Evolutionary conservation across 1,140 invertebrate species (phyloP), one percentile per base, ranked within the genome.

Genomic region (Notospermus geniculatus): DNA sequence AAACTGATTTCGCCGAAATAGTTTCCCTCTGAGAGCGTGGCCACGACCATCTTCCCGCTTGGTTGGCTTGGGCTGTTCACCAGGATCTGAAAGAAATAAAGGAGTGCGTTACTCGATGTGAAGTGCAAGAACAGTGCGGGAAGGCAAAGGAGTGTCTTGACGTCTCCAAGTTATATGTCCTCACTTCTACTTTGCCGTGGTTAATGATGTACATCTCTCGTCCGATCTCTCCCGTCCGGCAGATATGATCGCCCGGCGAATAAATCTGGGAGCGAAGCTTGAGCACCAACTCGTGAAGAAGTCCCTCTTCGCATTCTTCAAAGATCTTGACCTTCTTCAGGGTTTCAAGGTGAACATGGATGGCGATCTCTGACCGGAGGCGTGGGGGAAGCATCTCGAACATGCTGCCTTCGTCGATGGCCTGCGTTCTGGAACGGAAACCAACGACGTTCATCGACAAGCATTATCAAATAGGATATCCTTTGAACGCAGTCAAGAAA

Each of bases 141-240:
- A 9, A 1, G 23, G 9, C n/a, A 9, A 46, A 23, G 43, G n/a
- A 23, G 43, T 46, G n/a, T n/a, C n/a, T n/a, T n/a, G n/a, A n/a
- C n/a, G n/a, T n/a, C n/a, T n/a, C n/a, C n/a, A n/a, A n/a, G n/a
- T n/a, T n/a, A n/a, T n/a, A n/a, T n/a, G n/a, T 85, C 17, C 74
- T 65, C 54, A 97, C 95, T 84, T 97, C 93, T 29, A 97, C 83
- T 71, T 95, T 95, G n/a, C 95, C 95, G 79, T 97, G 93, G 17
- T 94, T 93, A 73, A 97, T 96, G 69, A 97, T 97, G 75, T 95
- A 97, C 94, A 97, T 97, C 83, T 97, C 93, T 71, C 93, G 82
- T 93, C 91, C 94, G 19, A 95, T 91, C 84, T 95, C 89, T 27
- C 76, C 76, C 11, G 68, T 75, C 45, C 70, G 66, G 54, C 76